Evolutionary conservation across 2,797 vertebrate species (phyloP).

Genomic region (Poecilia wingei): DNA sequence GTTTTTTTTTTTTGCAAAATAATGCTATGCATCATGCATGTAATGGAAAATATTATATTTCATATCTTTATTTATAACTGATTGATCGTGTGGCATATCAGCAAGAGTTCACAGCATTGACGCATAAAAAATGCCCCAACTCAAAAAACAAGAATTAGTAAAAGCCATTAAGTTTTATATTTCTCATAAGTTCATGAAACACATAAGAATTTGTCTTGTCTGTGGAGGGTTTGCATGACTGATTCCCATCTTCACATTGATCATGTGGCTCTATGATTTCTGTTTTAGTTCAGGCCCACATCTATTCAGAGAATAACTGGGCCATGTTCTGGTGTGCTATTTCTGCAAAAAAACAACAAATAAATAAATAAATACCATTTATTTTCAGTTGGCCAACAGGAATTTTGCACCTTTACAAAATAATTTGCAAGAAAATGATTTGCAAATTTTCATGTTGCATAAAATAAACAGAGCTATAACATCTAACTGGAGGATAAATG

Average conservation of each 20-base stretch:
- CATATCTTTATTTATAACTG: not conserved
- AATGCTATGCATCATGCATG: not conserved
- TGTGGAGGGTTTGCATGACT: not conserved
- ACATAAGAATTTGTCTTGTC: not conserved
- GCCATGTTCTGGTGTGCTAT: too few relatives aligned
- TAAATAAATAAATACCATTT: not conserved
- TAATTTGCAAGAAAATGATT: not conserved
- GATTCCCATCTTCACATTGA: not conserved
- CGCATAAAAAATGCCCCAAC: not conserved
- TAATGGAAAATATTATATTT: not conserved
- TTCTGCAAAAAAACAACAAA: not conserved
- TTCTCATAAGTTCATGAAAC: not conserved
- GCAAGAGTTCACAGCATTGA: not conserved
- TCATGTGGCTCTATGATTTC: not conserved
- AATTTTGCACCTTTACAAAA: not conserved
- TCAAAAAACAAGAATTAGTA: not conserved
- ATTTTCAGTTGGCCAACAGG: not conserved
- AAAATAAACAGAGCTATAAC: conserved; percentile 18
- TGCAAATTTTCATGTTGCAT: conserved; percentile 14
- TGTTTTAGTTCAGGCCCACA: not conserved
- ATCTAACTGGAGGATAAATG: conserved; percentile 13
- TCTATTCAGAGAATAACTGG: not conserved
- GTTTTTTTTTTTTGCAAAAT: not conserved
- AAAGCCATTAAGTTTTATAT: not conserved
- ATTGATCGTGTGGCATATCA: not conserved